Evolutionary conservation across 2,797 vertebrate species (phyloP).

Genomic region (Cynodonichthys magdalenae): DNA sequence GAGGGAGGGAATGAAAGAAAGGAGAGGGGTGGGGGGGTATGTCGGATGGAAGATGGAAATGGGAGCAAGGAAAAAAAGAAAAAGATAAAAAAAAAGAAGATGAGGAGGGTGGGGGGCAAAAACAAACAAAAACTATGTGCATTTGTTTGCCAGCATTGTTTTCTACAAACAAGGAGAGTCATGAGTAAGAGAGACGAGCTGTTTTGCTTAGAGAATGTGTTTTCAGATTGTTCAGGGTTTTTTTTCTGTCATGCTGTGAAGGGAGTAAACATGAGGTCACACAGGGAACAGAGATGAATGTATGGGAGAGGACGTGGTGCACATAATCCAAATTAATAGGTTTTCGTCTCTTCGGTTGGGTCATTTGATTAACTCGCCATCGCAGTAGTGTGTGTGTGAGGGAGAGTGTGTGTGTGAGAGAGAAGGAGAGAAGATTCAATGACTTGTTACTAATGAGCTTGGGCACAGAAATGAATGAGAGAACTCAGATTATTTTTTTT

Average conservation of each 20-base stretch:
- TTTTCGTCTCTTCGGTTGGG: slow-evolving; percentile 43
- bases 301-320: slow-evolving; percentile 30
- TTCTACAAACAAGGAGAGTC: slow-evolving; percentile 42
- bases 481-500: slow-evolving; percentile 23
- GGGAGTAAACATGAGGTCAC: slow-evolving; percentile 38
- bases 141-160: slow-evolving; percentile 67
- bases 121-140: slow-evolving; percentile 62
- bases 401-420: slow-evolving; percentile 16
- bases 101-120: slow-evolving; percentile 35
- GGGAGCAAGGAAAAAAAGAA: slow-evolving; percentile 38
- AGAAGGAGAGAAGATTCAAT: neutral
- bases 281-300: slow-evolving; percentile 29
- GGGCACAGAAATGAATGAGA: slow-evolving; percentile 22
- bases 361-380: slow-evolving; percentile 40
- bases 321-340: slow-evolving; percentile 48
- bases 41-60: slow-evolving; percentile 47
- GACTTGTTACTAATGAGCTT: slow-evolving; percentile 20
- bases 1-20: neutral
- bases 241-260: slow-evolving; percentile 44
- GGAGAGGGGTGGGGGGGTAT: slow-evolving; percentile 1
- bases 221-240: slow-evolving; percentile 32
- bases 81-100: slow-evolving; percentile 21
- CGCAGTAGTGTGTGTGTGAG: slow-evolving; percentile 18
- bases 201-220: slow-evolving; percentile 45
- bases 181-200: slow-evolving; percentile 4